Percentiles rank a stretch among this genome's conserved stretches.
phyloP scores from a whole-genome alignment of 2,888 invertebrate genomes.

The Orchestes rusci region DNA sequence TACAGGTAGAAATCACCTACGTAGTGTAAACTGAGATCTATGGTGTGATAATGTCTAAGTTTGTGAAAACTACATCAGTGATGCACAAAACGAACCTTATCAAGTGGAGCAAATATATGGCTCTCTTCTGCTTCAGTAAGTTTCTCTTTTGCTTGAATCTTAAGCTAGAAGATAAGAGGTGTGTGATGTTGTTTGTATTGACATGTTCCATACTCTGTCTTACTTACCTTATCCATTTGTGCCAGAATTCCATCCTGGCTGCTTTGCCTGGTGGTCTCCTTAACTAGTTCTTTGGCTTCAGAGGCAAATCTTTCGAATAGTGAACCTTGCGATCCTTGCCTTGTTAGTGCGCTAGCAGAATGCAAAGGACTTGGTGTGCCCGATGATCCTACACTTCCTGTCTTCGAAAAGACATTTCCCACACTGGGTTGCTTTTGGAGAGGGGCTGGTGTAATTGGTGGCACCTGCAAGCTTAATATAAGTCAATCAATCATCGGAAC shows the following conservation, averaged over 20 bases:
- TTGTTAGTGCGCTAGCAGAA: conserved; percentile 41
- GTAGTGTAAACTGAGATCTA: no score
- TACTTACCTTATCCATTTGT: conserved; percentile 78
- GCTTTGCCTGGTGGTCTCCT: conserved; percentile 81
- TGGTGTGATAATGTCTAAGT: no score
- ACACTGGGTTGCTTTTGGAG: conserved; percentile 55
- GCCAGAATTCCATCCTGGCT: conserved; percentile 83
- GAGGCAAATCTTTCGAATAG: conserved; percentile 80
- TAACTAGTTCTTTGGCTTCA: conserved; percentile 82
- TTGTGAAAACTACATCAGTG: no score
- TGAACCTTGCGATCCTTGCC: conserved; percentile 78
- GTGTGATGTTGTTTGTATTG: no score
- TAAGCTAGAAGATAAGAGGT: conserved; percentile 48
- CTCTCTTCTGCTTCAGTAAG: conserved; percentile 64
- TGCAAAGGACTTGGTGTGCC: conserved; percentile 38
- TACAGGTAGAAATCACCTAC: no score
- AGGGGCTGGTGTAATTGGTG: conserved; percentile 49
- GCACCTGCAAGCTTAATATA: conserved; percentile 39
- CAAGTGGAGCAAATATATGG: conserved; percentile 69
- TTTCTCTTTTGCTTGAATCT: conserved; percentile 53
- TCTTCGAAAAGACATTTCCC: conserved; percentile 54
- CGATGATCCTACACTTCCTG: conserved; percentile 55
- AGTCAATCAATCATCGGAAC: background rate
- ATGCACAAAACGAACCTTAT: conserved; percentile 64
- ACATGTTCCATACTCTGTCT: background rate